Evolutionary conservation across 2,888 invertebrate species (phyloP), one percentile per base, ranked within the genome.

Genomic region (Hypolimnas misippus): DNA sequence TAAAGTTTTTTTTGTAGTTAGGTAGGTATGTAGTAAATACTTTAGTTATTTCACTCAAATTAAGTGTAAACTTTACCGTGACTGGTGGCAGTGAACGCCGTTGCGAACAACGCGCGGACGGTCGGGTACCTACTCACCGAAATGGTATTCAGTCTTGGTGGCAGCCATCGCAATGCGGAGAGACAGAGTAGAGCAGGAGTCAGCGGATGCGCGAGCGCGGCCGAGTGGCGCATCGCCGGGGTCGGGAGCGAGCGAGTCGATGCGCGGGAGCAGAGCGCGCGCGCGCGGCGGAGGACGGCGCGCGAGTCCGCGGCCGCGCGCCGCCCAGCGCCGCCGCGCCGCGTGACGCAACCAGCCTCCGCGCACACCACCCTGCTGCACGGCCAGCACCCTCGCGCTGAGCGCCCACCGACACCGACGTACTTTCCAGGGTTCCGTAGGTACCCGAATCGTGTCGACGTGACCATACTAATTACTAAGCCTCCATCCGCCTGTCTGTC

Each of bases 111-210:
- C 1, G 14, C 8, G 53, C 3, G n/a, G 8, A 10, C 17, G 46
- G 19, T 21, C 17, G n/a, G 29, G 53, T n/a, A n/a, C n/a, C n/a
- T 46, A 85, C 89, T 89, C 78, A 89, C 89, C 89, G 73, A 79
- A 89, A 65, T 79, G 86, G 76, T 88, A 89, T 65, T 89, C 87
- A 72, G 76, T 76, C 74, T 87, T 86, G 70, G 82, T 75, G 70
- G 77, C 69, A 57, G 79, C 75, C 81, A 81, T 79, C 57, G 76
- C 64, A 69, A 71, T 73, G 67, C 55, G 63, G 51, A 29, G 67
- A n/a, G n/a, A n/a, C 66, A 21, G 65, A 54, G 66, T 38, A 33
- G 54, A 42, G 63, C 35, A 60, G 35, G 60, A 55, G 66, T 65
- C 69, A 66, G 65, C 63, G 44, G 65, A 51, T 69, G 56, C 73